Conservation (phyloP, 35 echinoderm and acorn worm genomes). For the Ptychodera flava region DNA sequence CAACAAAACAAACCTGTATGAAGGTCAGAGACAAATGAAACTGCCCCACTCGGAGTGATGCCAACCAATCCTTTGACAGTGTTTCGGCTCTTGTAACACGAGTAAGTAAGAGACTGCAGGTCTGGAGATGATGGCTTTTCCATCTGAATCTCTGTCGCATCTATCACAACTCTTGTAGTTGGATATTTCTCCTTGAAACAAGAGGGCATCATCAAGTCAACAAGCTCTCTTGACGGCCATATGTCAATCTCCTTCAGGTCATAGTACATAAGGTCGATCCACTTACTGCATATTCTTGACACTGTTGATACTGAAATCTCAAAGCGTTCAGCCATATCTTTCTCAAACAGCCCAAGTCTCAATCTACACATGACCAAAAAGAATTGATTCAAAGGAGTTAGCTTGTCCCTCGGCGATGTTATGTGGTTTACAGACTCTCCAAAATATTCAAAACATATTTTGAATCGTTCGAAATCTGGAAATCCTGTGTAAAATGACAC, state of each 20-base stretch:
- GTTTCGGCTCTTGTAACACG: conserved; percentile 10
- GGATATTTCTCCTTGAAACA: background rate
- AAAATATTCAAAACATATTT: background rate
- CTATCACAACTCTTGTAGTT: background rate
- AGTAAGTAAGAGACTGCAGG: conserved; percentile 6
- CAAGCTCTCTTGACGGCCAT: conserved; percentile 14
- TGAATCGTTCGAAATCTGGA: background rate
- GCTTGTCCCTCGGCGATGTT: background rate
- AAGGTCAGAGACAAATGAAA: no score
- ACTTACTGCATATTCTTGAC: background rate
- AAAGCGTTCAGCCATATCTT: no score
- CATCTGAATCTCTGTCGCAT: conserved; percentile 14
- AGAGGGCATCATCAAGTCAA: background rate
- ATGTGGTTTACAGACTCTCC: background rate
- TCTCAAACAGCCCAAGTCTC: background rate
- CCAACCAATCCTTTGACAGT: conserved; percentile 9
- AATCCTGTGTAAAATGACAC: background rate
- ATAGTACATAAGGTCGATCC: conserved; percentile 7
- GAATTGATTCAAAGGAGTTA: background rate
- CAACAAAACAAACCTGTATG: conserved; percentile 11
- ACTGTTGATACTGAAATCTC: no score
- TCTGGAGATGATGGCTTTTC: background rate
- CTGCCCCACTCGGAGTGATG: background rate
- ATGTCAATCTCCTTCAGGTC: conserved; percentile 8
- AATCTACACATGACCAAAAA: background rate